Conservation (phyloP, 2,888 invertebrate species). For the Pecten maximus region DNA sequence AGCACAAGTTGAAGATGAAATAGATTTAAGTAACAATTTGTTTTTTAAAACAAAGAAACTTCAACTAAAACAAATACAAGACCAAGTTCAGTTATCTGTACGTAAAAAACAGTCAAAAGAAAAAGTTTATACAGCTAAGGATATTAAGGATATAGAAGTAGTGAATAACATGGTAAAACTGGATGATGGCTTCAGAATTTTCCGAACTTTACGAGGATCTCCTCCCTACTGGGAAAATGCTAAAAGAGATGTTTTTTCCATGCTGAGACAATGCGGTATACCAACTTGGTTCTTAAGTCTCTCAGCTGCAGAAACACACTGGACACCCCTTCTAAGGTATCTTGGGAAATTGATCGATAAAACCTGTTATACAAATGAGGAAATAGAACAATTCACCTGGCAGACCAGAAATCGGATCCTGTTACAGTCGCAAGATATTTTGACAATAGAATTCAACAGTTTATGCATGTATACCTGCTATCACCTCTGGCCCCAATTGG, state of each 20-base stretch:
- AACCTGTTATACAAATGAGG: conserved; percentile 36
- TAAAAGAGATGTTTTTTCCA: no score
- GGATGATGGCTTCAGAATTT: conserved; percentile 44
- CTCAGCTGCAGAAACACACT: conserved; percentile 37
- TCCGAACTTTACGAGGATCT: conserved; percentile 54
- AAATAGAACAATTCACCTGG: conserved; percentile 42
- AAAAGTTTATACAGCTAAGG: conserved; percentile 21
- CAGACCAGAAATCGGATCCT: conserved; percentile 44
- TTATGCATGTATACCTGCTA: conserved; percentile 7
- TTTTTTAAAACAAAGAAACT: conserved; percentile 42
- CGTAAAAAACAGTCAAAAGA: not conserved
- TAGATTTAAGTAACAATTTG: no score
- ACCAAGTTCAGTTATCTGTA: conserved; percentile 37
- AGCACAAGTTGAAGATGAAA: no score
- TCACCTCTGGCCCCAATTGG: conserved; percentile 36
- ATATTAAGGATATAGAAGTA: not conserved
- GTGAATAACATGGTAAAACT: conserved; percentile 19
- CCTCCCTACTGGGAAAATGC: conserved; percentile 58
- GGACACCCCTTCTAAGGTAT: not conserved
- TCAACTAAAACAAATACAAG: conserved; percentile 40
- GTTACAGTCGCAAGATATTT: conserved; percentile 47
- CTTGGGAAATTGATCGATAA: conserved; percentile 38
- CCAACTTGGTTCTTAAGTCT: conserved; percentile 35
- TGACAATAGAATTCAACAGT: conserved; percentile 47
- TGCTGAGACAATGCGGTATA: no score